phyloP scores from a whole-genome alignment of 2,113 vertebrate genomes.

The Syngnathoides biaculeatus region DNA sequence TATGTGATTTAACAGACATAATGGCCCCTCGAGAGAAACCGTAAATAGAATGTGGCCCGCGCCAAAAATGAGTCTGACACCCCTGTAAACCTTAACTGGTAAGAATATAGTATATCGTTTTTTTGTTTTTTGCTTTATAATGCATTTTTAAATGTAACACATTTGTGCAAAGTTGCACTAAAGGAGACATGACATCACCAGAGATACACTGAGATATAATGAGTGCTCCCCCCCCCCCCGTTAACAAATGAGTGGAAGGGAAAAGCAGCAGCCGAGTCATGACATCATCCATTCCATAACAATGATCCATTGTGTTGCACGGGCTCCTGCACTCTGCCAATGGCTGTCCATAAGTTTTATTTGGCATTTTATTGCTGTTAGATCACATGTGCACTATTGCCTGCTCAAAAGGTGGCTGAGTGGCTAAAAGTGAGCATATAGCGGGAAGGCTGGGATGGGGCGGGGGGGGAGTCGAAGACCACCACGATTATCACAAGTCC shows the following conservation, averaged over 20 bases:
- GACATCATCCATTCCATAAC: conserved; percentile 76
- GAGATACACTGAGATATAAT: conserved; percentile 55
- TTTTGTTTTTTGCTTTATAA: background rate
- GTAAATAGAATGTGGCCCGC: too few species aligned
- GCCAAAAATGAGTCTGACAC: too few species aligned
- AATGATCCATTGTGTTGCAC: conserved; percentile 74
- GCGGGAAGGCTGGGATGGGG: conserved; percentile 36
- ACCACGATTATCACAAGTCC: conserved; percentile 41
- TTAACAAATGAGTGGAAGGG: conserved; percentile 43
- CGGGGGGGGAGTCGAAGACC: conserved; percentile 36
- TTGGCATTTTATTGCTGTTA: conserved; percentile 79
- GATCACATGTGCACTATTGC: conserved; percentile 71
- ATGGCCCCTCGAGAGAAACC: too few species aligned
- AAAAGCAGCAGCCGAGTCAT: conserved; percentile 55
- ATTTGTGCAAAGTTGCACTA: conserved; percentile 10
- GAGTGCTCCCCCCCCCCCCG: conserved; percentile 42
- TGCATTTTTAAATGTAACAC: background rate
- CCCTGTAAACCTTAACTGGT: background rate
- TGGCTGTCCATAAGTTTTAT: conserved; percentile 74
- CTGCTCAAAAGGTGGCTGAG: conserved; percentile 63
- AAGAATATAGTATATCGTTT: background rate
- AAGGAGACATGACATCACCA: conserved; percentile 63
- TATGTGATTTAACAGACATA: too few species aligned
- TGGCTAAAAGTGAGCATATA: conserved; percentile 45
- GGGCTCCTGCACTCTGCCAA: conserved; percentile 66